These are phyloP conservation scores for Neolamprologus brichardi DNA, from an alignment of 2,113 vertebrate species.

Conservation along the genomic window DNA sequence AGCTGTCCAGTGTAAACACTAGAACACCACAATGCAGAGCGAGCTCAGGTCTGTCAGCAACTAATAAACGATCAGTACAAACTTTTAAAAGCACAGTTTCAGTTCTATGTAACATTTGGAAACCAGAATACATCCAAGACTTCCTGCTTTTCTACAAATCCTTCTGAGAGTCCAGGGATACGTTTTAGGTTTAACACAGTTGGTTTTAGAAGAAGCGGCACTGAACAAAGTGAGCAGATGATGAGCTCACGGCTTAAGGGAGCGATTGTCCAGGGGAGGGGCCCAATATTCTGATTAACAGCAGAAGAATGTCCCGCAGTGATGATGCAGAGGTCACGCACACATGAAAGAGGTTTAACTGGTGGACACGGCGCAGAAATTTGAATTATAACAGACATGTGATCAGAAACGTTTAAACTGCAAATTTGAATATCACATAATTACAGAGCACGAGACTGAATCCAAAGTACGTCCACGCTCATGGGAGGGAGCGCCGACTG, in stretches of 20 bases:
- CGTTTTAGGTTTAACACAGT: background rate
- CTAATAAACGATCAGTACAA: background rate
- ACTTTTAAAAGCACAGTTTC: background rate
- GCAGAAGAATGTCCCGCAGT: background rate
- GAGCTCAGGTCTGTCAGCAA: background rate
- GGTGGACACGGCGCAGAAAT: accelerated
- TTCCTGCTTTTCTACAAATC: background rate
- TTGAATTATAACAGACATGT: background rate
- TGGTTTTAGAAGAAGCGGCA: background rate
- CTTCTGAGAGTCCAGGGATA: background rate
- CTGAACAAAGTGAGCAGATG: background rate
- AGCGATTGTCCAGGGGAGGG: too few relatives aligned
- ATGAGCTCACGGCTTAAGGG: background rate
- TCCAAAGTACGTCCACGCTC: background rate
- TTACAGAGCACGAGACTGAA: background rate
- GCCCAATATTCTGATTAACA: background rate
- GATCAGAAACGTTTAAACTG: background rate
- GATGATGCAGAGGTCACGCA: background rate
- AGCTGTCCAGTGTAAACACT: background rate
- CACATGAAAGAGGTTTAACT: background rate
- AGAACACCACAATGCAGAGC: background rate
- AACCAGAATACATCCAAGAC: accelerated
- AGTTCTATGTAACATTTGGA: background rate
- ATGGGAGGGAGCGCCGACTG: background rate
- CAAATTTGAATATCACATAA: background rate